These are phyloP conservation scores for Dryocosmus kuriphilus DNA, from an alignment of 2,888 invertebrate genomes.

Conservation along the genomic window DNA sequence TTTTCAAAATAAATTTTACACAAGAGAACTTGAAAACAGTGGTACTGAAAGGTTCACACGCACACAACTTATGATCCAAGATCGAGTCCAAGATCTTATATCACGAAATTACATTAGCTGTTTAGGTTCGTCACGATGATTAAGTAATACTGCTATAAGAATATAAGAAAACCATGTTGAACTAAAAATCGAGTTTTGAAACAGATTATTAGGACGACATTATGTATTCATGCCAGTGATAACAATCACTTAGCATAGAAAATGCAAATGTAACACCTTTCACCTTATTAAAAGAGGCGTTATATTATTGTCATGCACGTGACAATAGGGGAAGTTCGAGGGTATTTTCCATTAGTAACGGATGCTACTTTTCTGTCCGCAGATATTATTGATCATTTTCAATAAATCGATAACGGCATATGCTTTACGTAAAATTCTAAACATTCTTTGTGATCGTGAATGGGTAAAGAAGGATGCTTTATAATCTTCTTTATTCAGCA, in stretches of 20 bases:
- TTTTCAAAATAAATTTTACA: no score
- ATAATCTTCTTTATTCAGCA: background rate
- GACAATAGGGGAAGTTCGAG: background rate
- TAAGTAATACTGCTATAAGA: no score
- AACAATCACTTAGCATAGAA: background rate
- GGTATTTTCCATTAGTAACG: conserved; percentile 27
- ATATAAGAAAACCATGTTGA: no score
- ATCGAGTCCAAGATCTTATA: no score
- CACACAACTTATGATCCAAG: no score
- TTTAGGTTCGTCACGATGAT: no score
- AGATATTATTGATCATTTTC: conserved; percentile 19
- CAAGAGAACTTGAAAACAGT: no score
- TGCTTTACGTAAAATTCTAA: background rate
- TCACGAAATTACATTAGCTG: no score
- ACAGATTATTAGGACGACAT: background rate
- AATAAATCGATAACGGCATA: background rate
- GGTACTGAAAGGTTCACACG: no score
- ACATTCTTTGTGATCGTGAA: background rate
- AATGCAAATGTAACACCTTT: background rate
- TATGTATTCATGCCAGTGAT: background rate
- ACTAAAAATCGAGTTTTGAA: no score
- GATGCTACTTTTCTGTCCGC: conserved; percentile 20
- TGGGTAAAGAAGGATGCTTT: background rate
- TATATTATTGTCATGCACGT: conserved; percentile 28
- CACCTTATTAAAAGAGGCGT: background rate